Percentiles rank a stretch among this genome's conserved stretches.
These are phyloP conservation scores for Oenanthe melanoleuca DNA, from an alignment of 2,113 vertebrate species.

Conservation along the genomic window DNA sequence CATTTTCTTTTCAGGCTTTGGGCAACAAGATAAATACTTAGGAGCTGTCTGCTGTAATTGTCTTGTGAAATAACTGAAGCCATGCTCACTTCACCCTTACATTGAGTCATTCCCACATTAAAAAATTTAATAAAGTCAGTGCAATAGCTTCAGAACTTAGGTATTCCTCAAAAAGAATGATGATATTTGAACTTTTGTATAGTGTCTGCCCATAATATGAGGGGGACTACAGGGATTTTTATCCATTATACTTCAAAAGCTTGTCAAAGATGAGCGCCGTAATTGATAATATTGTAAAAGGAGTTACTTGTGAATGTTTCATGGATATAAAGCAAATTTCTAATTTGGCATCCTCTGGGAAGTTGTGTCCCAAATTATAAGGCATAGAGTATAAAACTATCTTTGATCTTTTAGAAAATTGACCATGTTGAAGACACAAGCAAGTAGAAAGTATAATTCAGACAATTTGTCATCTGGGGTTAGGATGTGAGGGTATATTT, in stretches of 20 bases:
- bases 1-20: not conserved
- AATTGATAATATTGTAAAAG: conserved; percentile 34
- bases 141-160: not conserved
- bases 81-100: not conserved
- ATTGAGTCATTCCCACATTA: not conserved
- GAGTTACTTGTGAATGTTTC: conserved; percentile 1
- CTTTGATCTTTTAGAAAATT: conserved; percentile 50
- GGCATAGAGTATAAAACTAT: not conserved
- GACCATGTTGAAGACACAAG: conserved; percentile 13
- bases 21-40: not conserved
- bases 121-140: not conserved
- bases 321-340: conserved; percentile 16
- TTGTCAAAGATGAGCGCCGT: not conserved
- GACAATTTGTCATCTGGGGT: not conserved
- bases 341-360: conserved; percentile 23
- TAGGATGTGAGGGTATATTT: conserved; percentile 17
- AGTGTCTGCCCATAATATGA: not conserved
- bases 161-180: not conserved
- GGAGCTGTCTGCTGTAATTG: not conserved
- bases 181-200: not conserved
- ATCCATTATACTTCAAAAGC: not conserved
- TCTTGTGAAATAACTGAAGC: not conserved
- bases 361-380: not conserved
- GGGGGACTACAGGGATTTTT: not conserved
- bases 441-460: conserved; percentile 15